These are phyloP conservation scores for Podilymbus podiceps DNA, from an alignment of 2,113 vertebrate species.

Conservation along the genomic window DNA sequence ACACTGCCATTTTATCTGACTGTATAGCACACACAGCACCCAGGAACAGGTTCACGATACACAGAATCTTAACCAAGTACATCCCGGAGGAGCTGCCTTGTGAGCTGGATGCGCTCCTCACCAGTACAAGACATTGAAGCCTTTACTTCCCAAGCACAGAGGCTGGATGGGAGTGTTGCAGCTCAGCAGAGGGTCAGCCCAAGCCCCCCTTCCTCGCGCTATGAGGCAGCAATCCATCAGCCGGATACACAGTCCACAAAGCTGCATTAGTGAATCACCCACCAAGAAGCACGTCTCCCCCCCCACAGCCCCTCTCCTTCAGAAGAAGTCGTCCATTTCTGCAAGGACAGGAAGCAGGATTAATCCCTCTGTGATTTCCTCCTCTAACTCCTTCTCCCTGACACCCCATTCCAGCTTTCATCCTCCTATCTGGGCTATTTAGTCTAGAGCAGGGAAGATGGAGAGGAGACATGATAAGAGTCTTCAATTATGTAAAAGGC, in stretches of 20 bases:
- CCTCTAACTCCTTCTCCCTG: not conserved
- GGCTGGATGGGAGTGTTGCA: not conserved
- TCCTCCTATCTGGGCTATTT: constrained; percentile 42
- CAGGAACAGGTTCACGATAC: not conserved
- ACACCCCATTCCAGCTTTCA: constrained; percentile 45
- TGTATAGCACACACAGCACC: too few relatives aligned
- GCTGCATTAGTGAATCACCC: not conserved
- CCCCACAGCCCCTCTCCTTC: not conserved
- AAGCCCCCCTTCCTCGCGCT: not conserved
- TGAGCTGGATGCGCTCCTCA: accelerated
- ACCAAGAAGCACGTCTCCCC: accelerated
- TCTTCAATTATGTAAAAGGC: not conserved
- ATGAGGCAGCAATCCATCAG: not conserved
- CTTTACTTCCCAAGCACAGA: not conserved
- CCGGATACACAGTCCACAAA: not conserved
- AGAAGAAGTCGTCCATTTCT: not conserved
- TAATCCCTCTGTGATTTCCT: not conserved
- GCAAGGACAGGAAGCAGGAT: not conserved
- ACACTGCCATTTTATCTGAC: not conserved
- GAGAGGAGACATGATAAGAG: not conserved
- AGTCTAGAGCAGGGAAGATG: constrained; percentile 12
- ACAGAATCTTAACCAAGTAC: not conserved
- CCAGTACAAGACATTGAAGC: not conserved
- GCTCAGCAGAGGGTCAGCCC: not conserved
- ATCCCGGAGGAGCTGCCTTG: accelerated